These are phyloP conservation scores for Calyptommatus sinebrachiatus DNA, from an alignment of 2,113 vertebrate genomes.

Conservation along the genomic window DNA sequence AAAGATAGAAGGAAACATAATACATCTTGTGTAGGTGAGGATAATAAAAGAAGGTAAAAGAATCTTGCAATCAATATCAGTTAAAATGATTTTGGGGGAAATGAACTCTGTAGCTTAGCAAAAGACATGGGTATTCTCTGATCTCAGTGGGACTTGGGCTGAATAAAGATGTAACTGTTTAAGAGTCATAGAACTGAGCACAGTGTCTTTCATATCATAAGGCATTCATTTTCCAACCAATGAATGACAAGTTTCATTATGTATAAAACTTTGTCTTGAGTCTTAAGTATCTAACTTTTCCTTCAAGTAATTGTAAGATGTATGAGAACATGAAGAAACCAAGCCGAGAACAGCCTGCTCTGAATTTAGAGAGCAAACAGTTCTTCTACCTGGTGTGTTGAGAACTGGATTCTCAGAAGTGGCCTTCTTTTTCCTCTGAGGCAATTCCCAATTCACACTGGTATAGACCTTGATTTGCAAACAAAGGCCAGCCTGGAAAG, in stretches of 20 bases:
- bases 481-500: conserved; percentile 43
- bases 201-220: neutral
- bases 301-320: conserved; percentile 35
- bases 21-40: neutral
- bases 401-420: conserved; percentile 8
- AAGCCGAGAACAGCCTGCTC: conserved; percentile 25
- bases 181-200: neutral
- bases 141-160: neutral
- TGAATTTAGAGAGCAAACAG: conserved; percentile 39
- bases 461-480: conserved; percentile 33
- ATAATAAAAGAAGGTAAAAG: neutral
- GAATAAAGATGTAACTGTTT: neutral
- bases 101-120: neutral
- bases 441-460: conserved; percentile 36
- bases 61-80: neutral
- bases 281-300: neutral
- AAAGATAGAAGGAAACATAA: neutral
- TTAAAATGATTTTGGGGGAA: neutral
- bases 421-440: conserved; percentile 38
- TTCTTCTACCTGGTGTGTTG: neutral
- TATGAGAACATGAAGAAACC: conserved; percentile 26
- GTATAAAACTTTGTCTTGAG: neutral
- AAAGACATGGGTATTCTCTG: neutral
- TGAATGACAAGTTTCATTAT: neutral
- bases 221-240: neutral